Conservation (phyloP, 2,888 invertebrate genomes). For the Opisthograptis luteolata region DNA sequence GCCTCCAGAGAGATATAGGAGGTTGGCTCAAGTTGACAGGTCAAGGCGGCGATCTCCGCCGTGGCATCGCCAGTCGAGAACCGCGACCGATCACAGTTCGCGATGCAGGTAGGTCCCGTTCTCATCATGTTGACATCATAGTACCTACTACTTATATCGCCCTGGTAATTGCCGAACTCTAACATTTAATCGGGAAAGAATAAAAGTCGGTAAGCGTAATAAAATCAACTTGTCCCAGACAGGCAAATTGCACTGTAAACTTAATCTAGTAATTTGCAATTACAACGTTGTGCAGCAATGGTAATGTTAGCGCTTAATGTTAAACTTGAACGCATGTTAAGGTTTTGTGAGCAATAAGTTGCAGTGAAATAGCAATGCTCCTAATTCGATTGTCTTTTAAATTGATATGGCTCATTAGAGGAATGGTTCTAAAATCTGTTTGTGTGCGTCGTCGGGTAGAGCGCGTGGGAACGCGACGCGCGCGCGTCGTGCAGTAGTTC, state of each 20-base stretch:
- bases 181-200: background rate
- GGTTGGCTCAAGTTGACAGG: conserved; percentile 66
- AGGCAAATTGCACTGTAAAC: conserved; percentile 15
- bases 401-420: conserved; percentile 43
- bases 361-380: conserved; percentile 11
- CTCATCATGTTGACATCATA: too few relatives aligned
- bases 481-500: conserved; percentile 49
- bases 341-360: conserved; percentile 15
- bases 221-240: conserved; percentile 4
- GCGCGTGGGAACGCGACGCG: conserved; percentile 66
- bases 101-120: conserved; percentile 68
- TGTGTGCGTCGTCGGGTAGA: conserved; percentile 42
- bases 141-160: conserved; percentile 51
- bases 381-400: conserved; percentile 30
- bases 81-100: conserved; percentile 55
- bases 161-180: conserved; percentile 25
- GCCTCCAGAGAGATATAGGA: conserved; percentile 60
- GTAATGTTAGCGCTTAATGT: conserved; percentile 23
- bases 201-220: background rate
- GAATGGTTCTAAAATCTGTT: conserved; percentile 45
- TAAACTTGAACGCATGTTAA: conserved; percentile 27
- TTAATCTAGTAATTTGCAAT: conserved; percentile 32
- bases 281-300: conserved; percentile 32
- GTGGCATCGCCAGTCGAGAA: conserved; percentile 63
- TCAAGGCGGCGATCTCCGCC: conserved; percentile 64